Evolutionary conservation across 2,113 vertebrate species (phyloP).

Genomic region (Poicephalus gulielmi): DNA sequence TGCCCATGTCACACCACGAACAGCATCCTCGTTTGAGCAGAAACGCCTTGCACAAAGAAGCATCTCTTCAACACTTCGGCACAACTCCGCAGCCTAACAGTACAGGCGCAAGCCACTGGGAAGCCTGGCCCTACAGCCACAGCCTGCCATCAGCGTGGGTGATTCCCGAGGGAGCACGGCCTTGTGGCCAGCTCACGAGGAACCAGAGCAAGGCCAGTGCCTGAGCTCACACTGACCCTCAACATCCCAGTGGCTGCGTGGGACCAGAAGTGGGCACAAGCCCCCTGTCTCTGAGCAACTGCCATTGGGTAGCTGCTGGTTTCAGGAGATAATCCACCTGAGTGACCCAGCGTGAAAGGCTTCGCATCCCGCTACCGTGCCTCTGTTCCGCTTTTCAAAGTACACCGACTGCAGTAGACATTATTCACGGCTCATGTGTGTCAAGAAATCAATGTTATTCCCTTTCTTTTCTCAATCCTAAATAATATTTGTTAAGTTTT

Average conservation of each 20-base stretch:
- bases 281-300: accelerated
- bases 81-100: background rate
- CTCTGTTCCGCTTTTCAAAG: background rate
- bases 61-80: background rate
- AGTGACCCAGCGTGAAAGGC: background rate
- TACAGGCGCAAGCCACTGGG: background rate
- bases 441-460: background rate
- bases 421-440: background rate
- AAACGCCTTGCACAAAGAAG: background rate
- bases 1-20: background rate
- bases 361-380: accelerated
- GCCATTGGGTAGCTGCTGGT: background rate
- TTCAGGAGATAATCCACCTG: background rate
- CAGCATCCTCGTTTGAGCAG: background rate
- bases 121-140: background rate
- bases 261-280: accelerated
- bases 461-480: background rate
- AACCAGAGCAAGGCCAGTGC: background rate
- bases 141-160: background rate
- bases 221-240: background rate
- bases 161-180: accelerated
- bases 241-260: accelerated
- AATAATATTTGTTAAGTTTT: background rate
- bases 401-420: background rate
- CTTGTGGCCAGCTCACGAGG: background rate